Evolutionary conservation across 1,140 invertebrate species (phyloP).

Genomic region (Ganaspis sp.): DNA sequence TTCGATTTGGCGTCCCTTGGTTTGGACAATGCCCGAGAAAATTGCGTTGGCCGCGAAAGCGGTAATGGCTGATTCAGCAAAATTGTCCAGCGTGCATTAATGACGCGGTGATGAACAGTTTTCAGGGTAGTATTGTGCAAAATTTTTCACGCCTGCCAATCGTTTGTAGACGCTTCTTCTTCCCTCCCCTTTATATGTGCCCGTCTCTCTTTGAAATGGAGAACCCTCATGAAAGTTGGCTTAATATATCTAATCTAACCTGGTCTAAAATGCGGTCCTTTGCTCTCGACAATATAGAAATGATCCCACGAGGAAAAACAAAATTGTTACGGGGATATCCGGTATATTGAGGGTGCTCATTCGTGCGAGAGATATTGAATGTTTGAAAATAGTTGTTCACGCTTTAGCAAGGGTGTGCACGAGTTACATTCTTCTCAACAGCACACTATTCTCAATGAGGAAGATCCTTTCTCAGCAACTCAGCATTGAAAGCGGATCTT

Average conservation of each 20-base stretch:
- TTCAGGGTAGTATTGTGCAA: conserved; percentile 66
- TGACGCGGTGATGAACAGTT: conserved; percentile 65
- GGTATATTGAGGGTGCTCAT: conserved; percentile 57
- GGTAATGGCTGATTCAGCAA: conserved; percentile 60
- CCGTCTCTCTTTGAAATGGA: conserved; percentile 9
- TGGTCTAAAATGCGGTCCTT: conserved; percentile 41
- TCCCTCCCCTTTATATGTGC: conserved; percentile 42
- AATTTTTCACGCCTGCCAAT: conserved; percentile 73
- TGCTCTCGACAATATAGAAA: conserved; percentile 50
- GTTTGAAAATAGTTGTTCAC: conserved; percentile 59
- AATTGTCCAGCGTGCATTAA: conserved; percentile 62
- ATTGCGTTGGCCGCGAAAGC: conserved; percentile 55
- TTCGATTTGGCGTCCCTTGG: not conserved
- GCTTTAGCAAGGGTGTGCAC: conserved; percentile 40
- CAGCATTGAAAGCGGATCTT: conserved; percentile 35
- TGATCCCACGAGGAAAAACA: conserved; percentile 52
- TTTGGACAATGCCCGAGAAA: conserved; percentile 54
- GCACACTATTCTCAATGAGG: conserved; percentile 30
- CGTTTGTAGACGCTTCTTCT: conserved; percentile 51
- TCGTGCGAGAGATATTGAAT: conserved; percentile 66
- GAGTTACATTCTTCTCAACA: conserved; percentile 49
- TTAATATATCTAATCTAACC: conserved; percentile 45
- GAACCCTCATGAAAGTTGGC: conserved; percentile 15
- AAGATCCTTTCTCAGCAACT: conserved; percentile 34
- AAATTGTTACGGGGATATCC: conserved; percentile 60